These are phyloP conservation scores for Corythaixoides concolor DNA, from an alignment of 2,113 vertebrate species.

Conservation along the genomic window DNA sequence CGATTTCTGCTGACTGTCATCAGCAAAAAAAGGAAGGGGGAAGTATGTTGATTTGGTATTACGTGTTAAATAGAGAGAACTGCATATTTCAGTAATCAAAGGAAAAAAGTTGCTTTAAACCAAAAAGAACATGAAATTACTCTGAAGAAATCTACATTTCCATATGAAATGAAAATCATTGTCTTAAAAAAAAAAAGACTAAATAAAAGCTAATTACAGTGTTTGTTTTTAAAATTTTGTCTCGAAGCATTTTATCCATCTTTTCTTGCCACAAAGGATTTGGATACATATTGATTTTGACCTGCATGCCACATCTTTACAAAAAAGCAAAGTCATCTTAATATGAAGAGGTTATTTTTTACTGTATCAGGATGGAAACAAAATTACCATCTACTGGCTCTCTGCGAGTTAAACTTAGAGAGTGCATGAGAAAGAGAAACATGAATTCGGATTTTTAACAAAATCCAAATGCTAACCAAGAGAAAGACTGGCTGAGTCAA, in stretches of 20 bases:
- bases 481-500: constrained; percentile 1
- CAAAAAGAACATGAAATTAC: constrained; percentile 65
- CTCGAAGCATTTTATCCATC: constrained; percentile 55
- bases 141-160: constrained; percentile 67
- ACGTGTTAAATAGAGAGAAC: constrained; percentile 61
- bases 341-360: constrained; percentile 65
- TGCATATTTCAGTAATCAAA: constrained; percentile 71
- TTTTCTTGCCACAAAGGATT: constrained; percentile 59
- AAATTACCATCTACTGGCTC: constrained; percentile 45
- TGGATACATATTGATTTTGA: constrained; percentile 63
- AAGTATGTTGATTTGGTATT: constrained; percentile 65
- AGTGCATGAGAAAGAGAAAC: not conserved
- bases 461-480: constrained; percentile 15
- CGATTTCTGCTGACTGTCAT: constrained; percentile 75
- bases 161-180: constrained; percentile 70
- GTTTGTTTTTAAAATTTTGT: constrained; percentile 69
- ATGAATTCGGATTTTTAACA: constrained; percentile 44
- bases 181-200: constrained; percentile 68
- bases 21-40: constrained; percentile 40
- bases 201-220: constrained; percentile 67
- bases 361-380: constrained; percentile 56
- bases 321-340: constrained; percentile 71
- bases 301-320: constrained; percentile 44
- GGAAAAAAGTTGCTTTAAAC: constrained; percentile 65
- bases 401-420: constrained; percentile 52